A percentile compares a stretch with the other conserved stretches of the same genome.
Evolutionary conservation across 2,113 vertebrate genomes (phyloP).

Genomic region (Dicaeum eximium): DNA sequence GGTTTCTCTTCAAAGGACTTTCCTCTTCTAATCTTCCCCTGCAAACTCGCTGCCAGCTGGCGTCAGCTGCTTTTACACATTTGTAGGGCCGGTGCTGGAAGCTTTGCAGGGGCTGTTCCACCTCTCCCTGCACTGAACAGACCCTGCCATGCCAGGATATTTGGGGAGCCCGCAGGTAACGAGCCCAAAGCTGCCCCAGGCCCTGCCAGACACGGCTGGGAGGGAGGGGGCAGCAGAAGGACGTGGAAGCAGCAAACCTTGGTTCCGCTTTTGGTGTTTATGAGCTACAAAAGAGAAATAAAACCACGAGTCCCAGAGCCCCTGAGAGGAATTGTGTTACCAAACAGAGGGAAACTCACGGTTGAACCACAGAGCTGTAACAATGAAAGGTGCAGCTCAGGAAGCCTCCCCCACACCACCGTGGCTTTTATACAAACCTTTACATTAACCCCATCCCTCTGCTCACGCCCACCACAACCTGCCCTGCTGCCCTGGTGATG

Average conservation of each 20-base stretch:
- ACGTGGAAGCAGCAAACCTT: not conserved
- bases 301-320: not conserved
- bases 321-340: not conserved
- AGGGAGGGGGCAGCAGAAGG: not conserved
- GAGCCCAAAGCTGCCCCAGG: not conserved
- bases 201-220: fast-evolving
- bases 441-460: not conserved
- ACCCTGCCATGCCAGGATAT: not conserved
- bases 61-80: not conserved
- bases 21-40: not conserved
- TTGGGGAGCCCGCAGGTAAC: not conserved
- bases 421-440: not conserved
- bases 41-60: not conserved
- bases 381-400: not conserved
- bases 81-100: not conserved
- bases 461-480: not conserved
- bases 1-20: not conserved
- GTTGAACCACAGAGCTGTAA: not conserved
- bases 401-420: not conserved
- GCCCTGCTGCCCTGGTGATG: not conserved
- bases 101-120: not conserved
- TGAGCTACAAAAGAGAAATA: not conserved
- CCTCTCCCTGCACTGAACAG: fast-evolving
- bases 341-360: not conserved
- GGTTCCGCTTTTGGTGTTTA: not conserved